Evolutionary conservation across 2,888 invertebrate genomes (phyloP), one percentile per base, ranked within the genome.

Genomic region (Congeria kusceri): DNA sequence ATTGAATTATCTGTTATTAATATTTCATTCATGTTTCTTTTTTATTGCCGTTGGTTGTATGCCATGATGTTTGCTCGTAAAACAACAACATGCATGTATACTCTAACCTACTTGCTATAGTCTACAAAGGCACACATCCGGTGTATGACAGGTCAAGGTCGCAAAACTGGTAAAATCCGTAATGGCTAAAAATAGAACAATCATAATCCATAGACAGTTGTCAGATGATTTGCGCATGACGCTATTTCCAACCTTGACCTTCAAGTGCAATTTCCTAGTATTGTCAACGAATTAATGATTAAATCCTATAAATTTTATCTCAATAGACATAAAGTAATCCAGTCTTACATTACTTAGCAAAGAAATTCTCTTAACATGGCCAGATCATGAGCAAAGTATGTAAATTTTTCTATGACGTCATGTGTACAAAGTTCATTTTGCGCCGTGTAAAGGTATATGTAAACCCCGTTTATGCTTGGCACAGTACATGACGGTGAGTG

Each of bases 401-500:
- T 56, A 73, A 74, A 70, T 49, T 66, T 73, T 74, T 66, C 78
- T 56, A 70, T 80, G 79, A 92, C 89, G 90, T 91, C 88, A 89
- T 77, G 28, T 82, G 89, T 91, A 91, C 91, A 92, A 90, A 92
- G 92, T 91, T 92, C 87, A 92, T 89, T 86, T 86, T 83, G 72
- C 86, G 87, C 92, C 92, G 79, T 93, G 92, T 70, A 85, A 77
- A 83, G 81, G 83, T 85, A 88, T 88, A 87, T 91, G 92, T 87
- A 90, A 91, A 89, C 93, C 93, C 93, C 93, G 90, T 90, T 88
- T 89, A 87, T 87, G 91, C 91, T 90, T 92, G 92, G 93, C 92
- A 92, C 92, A 92, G 92, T 92, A 92, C 93, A 94, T 94, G 94
- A 94, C 93, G 94, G 94, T 94, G 94, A 94, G 94, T 94, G 94